Base-by-base conservation (phyloP, 2,888 invertebrate genomes). In the Ichneumoninae sp. region DNA sequence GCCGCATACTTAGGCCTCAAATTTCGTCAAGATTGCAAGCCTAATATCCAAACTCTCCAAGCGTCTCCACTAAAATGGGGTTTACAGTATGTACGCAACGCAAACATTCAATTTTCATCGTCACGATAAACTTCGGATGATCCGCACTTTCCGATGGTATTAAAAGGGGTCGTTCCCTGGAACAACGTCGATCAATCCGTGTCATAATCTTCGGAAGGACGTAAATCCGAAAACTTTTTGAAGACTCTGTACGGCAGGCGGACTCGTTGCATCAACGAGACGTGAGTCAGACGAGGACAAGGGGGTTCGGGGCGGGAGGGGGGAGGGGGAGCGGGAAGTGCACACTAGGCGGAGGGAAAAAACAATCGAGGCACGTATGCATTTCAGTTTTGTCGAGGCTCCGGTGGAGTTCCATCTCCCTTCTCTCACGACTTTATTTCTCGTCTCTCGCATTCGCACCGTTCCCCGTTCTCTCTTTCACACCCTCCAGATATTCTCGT, bases 291-390 rank as follows among this genome's bases (percentile, higher is more conserved):
- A 84, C 75, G 69, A 36, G 63, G 47, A 63, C 52, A 54, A 22
- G 22, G 57, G 36, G 33, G 33, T 13, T 16, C 0, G 44, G 16
- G 65, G 50, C 19, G 36, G 50, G 70, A 52, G 26, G 33, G n/a
- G 36, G 10, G 70, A 44, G 10, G 65, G 60, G 26, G 47, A 57
- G 75, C 63, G 75, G 69, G 65, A 60, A 65, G 22, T 65, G 81
- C 76, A 70, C 73, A 66, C 52, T 70, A 54, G 16, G 36, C 81
- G 57, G 44, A 81, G 57, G 70, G 47, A 80, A 82, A 81, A 90
- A 91, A 91, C 90, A 92, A 91, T 91, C 88, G 88, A 88, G 83
- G 89, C 88, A 88, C 88, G 73, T 74, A 90, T 89, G 91, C 89
- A 90, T 91, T 91, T 91, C 88, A 89, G 90, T 89, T 89, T 89